phyloP scores from a whole-genome alignment of 2,113 vertebrate genomes.

The Oryzias woworae region DNA sequence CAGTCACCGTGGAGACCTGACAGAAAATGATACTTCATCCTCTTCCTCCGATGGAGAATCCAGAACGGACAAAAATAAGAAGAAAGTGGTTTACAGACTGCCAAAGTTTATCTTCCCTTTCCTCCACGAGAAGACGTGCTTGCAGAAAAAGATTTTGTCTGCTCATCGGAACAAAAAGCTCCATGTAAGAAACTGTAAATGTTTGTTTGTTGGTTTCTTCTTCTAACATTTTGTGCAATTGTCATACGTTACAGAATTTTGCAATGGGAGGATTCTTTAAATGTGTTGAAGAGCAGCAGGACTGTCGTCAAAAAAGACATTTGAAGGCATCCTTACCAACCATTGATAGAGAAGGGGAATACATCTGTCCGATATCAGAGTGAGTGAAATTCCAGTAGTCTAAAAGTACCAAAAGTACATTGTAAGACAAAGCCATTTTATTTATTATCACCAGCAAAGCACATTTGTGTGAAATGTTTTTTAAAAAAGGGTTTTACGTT shows the following conservation, averaged over 20 bases:
- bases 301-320: background rate
- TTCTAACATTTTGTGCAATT: background rate
- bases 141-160: rapidly evolving
- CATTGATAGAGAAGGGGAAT: slow-evolving; percentile 16
- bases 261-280: slow-evolving; percentile 69
- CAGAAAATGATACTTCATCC: background rate
- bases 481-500: too few species aligned
- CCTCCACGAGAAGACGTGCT: background rate
- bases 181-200: slow-evolving; percentile 38
- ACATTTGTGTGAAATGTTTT: too few species aligned
- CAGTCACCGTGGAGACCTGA: background rate
- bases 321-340: slow-evolving; percentile 16
- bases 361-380: slow-evolving; percentile 57
- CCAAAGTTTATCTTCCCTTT: slow-evolving; percentile 57
- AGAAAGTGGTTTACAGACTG: background rate
- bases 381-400: slow-evolving; percentile 33
- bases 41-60: background rate
- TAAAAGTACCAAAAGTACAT: background rate
- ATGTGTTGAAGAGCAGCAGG: slow-evolving; percentile 38
- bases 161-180: slow-evolving; percentile 4
- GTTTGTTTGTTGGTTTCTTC: background rate
- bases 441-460: too few species aligned
- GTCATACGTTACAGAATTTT: slow-evolving; percentile 44
- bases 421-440: too few species aligned
- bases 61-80: background rate